phyloP scores from a whole-genome alignment of 2,888 invertebrate genomes.

The Zygothrica quintamaculata region DNA sequence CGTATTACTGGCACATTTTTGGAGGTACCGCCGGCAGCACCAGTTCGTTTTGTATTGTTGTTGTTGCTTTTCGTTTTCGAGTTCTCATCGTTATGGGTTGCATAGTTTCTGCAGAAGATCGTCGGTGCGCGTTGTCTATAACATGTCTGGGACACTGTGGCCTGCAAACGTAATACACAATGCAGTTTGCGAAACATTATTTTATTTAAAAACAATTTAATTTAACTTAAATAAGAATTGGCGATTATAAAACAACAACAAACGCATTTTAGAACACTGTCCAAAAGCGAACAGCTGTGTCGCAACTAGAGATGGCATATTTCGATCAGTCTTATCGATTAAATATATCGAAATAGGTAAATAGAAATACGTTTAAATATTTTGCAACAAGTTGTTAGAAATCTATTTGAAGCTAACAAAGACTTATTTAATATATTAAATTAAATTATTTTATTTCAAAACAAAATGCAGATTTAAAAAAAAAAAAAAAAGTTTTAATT shows the following conservation, averaged over 20 bases:
- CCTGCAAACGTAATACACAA: slow-evolving; percentile 49
- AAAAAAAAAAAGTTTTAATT: no score
- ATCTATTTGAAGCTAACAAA: no score
- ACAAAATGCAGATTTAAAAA: no score
- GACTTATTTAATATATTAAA: no score
- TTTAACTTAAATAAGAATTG: slow-evolving; percentile 36
- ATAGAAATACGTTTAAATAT: no score
- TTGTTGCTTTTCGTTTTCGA: slow-evolving; percentile 3
- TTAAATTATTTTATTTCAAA: no score
- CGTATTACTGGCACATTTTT: slow-evolving; percentile 72
- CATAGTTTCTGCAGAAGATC: slow-evolving; percentile 32
- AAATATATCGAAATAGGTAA: background rate
- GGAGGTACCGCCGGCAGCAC: slow-evolving; percentile 26
- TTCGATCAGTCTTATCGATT: slow-evolving; percentile 22
- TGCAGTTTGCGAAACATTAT: slow-evolving; percentile 63
- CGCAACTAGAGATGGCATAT: background rate
- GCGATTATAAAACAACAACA: slow-evolving; percentile 68
- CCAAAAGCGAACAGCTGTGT: slow-evolving; percentile 31
- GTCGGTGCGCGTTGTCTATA: slow-evolving; percentile 23
- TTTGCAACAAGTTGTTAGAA: no score
- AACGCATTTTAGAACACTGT: slow-evolving; percentile 52
- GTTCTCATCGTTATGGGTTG: slow-evolving; percentile 31
- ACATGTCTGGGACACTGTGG: slow-evolving; percentile 30
- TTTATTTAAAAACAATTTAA: slow-evolving; percentile 51
- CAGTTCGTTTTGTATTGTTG: slow-evolving; percentile 25